Percentiles rank a stretch among this genome's conserved stretches.
These are phyloP conservation scores for Plagiodera versicolora DNA, from an alignment of 2,888 invertebrate genomes.

Conservation along the genomic window DNA sequence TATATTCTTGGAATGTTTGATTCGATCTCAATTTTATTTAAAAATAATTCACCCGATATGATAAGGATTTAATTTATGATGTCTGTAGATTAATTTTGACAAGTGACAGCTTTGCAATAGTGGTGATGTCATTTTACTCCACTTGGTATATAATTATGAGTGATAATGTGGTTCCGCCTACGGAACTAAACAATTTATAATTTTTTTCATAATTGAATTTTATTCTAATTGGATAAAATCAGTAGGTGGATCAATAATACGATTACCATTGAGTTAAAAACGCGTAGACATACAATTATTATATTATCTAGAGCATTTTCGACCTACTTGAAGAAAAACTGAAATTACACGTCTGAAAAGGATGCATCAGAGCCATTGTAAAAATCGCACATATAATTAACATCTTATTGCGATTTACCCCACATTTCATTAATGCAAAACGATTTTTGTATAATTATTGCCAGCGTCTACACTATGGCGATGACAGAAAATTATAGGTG, in stretches of 20 bases:
- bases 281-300: background rate
- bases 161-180: no score
- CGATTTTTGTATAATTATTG: conserved; percentile 25
- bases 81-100: no score
- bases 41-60: no score
- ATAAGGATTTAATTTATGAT: no score
- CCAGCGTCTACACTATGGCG: conserved; percentile 18
- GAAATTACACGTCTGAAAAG: conserved; percentile 20
- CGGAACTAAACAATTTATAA: no score
- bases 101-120: no score
- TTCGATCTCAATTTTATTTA: no score
- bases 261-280: background rate
- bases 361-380: conserved; percentile 27
- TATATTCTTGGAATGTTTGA: no score
- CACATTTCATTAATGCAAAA: conserved; percentile 19
- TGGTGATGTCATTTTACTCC: no score
- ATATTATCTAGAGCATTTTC: conserved; percentile 1
- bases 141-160: no score
- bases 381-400: conserved; percentile 24
- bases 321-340: conserved; percentile 5
- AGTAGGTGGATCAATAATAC: background rate
- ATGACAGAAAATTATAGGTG: conserved; percentile 23
- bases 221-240: no score
- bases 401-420: conserved; percentile 22
- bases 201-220: no score